Conservation (phyloP, 35 echinoderm and acorn worm species). For the Strongylocentrotus purpuratus region DNA sequence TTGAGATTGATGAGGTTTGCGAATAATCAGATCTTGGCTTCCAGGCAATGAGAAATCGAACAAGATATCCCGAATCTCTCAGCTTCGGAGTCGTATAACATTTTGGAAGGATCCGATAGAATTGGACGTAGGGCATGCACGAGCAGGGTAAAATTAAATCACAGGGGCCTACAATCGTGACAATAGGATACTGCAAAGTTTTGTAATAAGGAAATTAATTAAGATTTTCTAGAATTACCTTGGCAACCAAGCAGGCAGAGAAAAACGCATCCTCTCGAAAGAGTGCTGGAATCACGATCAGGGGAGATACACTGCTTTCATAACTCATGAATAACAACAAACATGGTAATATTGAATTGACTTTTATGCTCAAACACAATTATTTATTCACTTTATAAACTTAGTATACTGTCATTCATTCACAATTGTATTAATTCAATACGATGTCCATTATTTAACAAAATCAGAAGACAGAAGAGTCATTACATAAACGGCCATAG, state of each 20-base stretch:
- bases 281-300: background rate
- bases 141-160: background rate
- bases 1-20: slow-evolving; percentile 38
- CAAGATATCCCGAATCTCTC: slow-evolving; percentile 3
- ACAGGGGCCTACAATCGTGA: background rate
- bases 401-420: too few relatives aligned
- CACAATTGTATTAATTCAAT: too few relatives aligned
- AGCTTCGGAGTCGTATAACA: slow-evolving; percentile 2
- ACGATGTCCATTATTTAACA: too few relatives aligned
- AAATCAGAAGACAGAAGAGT: too few relatives aligned
- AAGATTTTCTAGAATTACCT: background rate
- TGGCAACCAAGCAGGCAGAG: background rate
- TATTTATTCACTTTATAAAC: too few relatives aligned
- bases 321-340: background rate
- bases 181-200: background rate
- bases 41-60: slow-evolving; percentile 36
- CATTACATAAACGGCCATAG: too few relatives aligned
- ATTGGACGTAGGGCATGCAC: background rate
- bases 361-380: too few relatives aligned
- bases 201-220: background rate
- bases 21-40: slow-evolving; percentile 33
- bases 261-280: background rate
- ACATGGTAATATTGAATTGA: too few relatives aligned
- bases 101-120: background rate
- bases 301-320: background rate